phyloP scores from a whole-genome alignment of 2,888 invertebrate genomes.

The Caenorhabditis japonica region DNA sequence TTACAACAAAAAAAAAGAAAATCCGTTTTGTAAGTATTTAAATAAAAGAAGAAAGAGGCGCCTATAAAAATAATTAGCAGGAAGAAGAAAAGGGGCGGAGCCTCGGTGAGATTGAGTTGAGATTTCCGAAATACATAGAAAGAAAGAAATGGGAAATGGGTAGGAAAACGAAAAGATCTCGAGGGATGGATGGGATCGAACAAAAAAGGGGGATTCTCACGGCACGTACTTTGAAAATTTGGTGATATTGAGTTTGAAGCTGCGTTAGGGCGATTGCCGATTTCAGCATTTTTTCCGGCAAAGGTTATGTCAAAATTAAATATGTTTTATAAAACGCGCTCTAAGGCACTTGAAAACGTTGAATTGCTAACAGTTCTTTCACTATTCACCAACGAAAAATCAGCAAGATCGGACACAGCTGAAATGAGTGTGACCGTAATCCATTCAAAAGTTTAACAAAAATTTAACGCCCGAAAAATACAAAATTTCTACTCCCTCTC shows the following conservation, averaged over 20 bases:
- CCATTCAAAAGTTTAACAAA: too few species aligned
- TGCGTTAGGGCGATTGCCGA: background rate
- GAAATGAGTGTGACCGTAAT: too few species aligned
- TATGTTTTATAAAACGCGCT: too few species aligned
- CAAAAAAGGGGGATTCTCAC: background rate
- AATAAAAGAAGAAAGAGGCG: slow-evolving; percentile 7
- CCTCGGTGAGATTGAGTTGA: slow-evolving; percentile 25
- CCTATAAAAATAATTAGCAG: slow-evolving; percentile 28
- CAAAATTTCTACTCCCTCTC: too few species aligned
- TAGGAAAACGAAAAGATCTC: slow-evolving; percentile 2
- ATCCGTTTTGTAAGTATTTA: slow-evolving; percentile 3
- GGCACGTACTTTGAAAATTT: too few species aligned
- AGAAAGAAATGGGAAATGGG: background rate
- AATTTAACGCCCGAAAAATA: too few species aligned
- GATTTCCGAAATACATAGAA: slow-evolving; percentile 25
- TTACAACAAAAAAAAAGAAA: slow-evolving; percentile 8
- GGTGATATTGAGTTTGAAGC: background rate
- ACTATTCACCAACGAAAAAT: too few species aligned
- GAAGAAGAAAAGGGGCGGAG: background rate
- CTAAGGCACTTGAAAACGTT: too few species aligned
- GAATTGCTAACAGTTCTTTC: too few species aligned
- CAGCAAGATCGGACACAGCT: too few species aligned
- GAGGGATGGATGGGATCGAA: background rate
- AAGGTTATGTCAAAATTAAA: too few species aligned
- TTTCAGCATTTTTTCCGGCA: too few species aligned